A percentile compares a stretch with the other conserved stretches of the same genome.
phyloP scores from a whole-genome alignment of 1,140 invertebrate species.

The Melipona quadrifasciata region DNA sequence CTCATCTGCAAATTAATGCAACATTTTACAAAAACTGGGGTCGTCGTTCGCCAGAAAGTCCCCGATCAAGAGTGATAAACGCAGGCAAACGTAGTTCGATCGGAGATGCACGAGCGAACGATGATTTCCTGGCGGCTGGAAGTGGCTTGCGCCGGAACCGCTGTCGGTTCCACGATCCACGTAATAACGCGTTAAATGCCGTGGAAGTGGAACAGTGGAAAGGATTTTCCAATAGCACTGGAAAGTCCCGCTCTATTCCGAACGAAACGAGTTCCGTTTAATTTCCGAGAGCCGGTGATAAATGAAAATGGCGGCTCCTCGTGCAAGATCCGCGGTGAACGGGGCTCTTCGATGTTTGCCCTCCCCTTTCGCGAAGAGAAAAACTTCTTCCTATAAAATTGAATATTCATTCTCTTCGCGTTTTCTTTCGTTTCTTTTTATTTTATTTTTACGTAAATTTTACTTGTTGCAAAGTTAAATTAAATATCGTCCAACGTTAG shows the following conservation, averaged over 20 bases:
- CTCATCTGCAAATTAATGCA: no score
- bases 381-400: background rate
- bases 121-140: background rate
- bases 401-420: background rate
- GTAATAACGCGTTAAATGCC: conserved; percentile 18
- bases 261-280: conserved; percentile 49
- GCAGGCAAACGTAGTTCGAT: background rate
- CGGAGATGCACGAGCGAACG: background rate
- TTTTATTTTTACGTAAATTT: no score
- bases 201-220: background rate
- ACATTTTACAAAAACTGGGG: no score
- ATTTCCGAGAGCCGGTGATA: conserved; percentile 36
- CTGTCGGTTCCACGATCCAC: background rate
- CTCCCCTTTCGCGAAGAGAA: no score
- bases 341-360: background rate
- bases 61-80: no score
- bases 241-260: background rate
- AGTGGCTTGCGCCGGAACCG: background rate
- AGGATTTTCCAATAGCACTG: background rate
- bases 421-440: background rate
- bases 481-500: no score
- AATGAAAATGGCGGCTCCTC: background rate
- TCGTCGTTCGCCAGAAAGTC: no score
- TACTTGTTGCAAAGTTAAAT: no score
- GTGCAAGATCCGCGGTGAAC: no score